These are phyloP conservation scores for Lagopus leucura DNA, from an alignment of 2,113 vertebrate species.

Conservation along the genomic window DNA sequence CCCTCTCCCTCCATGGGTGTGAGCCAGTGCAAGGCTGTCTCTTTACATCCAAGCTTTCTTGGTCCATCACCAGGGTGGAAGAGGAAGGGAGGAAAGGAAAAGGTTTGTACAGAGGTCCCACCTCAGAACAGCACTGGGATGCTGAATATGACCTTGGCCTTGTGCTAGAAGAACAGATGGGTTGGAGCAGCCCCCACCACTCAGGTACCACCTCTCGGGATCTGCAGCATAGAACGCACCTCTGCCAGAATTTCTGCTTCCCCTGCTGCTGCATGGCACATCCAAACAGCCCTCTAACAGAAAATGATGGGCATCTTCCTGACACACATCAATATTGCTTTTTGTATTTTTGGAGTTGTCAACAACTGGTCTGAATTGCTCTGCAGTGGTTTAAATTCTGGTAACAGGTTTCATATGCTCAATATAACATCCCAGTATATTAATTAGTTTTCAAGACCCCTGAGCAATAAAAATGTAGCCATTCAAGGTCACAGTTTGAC, in stretches of 20 bases:
- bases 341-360: slow-evolving; percentile 8
- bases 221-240: neutral
- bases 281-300: neutral
- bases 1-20: no score
- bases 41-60: neutral
- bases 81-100: neutral
- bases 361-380: neutral
- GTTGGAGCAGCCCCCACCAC: neutral
- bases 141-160: neutral
- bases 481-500: slow-evolving; percentile 82
- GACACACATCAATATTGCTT: neutral
- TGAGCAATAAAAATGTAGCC: slow-evolving; percentile 73
- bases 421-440: slow-evolving; percentile 70
- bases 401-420: slow-evolving; percentile 76
- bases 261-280: neutral
- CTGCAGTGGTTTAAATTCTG: slow-evolving; percentile 34
- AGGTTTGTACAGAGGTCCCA: neutral
- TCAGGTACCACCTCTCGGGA: neutral
- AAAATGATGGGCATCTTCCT: neutral
- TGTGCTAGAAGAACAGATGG: neutral
- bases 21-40: neutral
- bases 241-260: neutral
- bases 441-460: slow-evolving; percentile 79
- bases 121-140: neutral
- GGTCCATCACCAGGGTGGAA: neutral